Base-by-base conservation (phyloP, 2,888 invertebrate genomes). In the Habrosyne pyritoides region DNA sequence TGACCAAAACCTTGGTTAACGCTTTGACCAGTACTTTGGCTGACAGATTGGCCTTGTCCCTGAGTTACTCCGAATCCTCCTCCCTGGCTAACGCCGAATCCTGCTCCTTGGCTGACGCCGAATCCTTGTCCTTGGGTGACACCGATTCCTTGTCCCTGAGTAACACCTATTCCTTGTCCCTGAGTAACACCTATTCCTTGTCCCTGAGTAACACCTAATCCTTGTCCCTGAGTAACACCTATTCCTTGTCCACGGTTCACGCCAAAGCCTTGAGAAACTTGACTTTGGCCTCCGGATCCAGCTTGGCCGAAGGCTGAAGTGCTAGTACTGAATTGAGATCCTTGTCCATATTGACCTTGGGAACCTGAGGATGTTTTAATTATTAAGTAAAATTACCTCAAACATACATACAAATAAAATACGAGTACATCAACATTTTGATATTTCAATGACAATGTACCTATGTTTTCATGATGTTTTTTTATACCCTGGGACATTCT, bases 331-430 rank as follows among this genome's bases (percentile, higher is more conserved):
- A 56, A 64, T 10, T 69, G 62, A 0, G 68, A 65, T 0, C 75
- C 73, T 62, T 73, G 71, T 10, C 54, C 58, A 28, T 57, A 56
- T 48, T 67, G 65, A 47, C 68, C 70, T 60, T 66, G 66, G 10
- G 50, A 30, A n/a, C 50, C 50, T 50, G 30, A 10, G 2, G 28
- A 50, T 26, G 14, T 18, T 10, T 21, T 47, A 10, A 22, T 47
- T 24, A 12, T 22, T 47, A 10, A 21, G 10, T 21, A 21, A 10
- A 22, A 22, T 21, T 47, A 10, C 12, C 4, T 24, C 1, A 36
- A 12, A 5, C n/a, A 6, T 36, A 4, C 3, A 4, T n/a, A 33
- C 12, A 33, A 33, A 33, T 7, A 28, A 28, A 6, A 30, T 28
- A 8, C 6, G 28, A 8, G 10, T 28, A 28, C 6, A 28, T 28